Evolutionary conservation across 2,797 vertebrate genomes (phyloP), one percentile per base, ranked within the genome.

Genomic region (Onychomys arenicola): DNA sequence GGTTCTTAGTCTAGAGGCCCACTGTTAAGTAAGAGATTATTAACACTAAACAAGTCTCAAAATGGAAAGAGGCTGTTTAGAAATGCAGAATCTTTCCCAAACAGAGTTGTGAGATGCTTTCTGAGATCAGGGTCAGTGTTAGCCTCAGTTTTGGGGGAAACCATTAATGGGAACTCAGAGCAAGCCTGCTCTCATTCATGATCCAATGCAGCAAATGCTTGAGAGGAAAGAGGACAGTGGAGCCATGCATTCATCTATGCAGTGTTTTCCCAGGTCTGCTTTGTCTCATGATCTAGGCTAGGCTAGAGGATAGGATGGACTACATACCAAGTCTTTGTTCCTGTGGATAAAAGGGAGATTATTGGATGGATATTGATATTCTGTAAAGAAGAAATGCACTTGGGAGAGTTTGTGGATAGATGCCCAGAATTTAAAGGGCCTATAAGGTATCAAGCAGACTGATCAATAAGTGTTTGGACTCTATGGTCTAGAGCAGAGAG

Each of bases 341-440:
- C 80, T 37, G 0, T 17, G 29, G n/a, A 49, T 32, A 55, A 83
- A 43, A 76, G 6, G 37, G 32, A 40, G 37, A 32, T 69, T 32
- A 46, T 0, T 34, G 9, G 14, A 40, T 65, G 1, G 10, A 21
- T 83, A n/a, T 0, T 12, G 29, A 63, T 78, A 57, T 77, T 49
- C 75, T 87, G 43, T 65, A 73, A 93, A 90, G 55, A 86, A 76
- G 78, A 37, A 67, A 91, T 9, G 3, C 8, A 32, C 67, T 90
- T 55, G 40, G 49, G 95, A 96, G 40, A 96, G 95, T 96, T 95
- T 98, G 98, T 94, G 92, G 91, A 97, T 93, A 97, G 25, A 10
- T 96, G 37, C 97, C 94, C 97, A 57, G 80, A 73, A n/a, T 81
- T 57, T 69, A 6, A 94, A 90, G 21, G 23, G 6, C 27, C 32